Evolutionary conservation across 2,113 vertebrate species (phyloP).

Genomic region (Narcine bancroftii): DNA sequence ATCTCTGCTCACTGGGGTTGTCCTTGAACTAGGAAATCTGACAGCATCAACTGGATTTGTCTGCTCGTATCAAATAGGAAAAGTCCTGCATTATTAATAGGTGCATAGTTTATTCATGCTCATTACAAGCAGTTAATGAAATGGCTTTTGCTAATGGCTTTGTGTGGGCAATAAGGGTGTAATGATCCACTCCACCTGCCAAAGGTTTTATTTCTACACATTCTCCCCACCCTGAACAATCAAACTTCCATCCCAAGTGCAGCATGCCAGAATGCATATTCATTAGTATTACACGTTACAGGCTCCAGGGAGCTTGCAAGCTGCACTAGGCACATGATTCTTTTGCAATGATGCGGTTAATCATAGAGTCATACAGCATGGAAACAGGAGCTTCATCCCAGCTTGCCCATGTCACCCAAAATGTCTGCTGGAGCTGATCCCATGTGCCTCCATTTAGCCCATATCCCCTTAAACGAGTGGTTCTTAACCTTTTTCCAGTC

Average conservation of each 20-base stretch:
- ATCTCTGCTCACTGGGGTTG: conserved; percentile 40
- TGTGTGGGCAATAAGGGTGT: conserved; percentile 39
- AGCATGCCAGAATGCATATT: background rate
- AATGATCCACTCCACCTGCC: conserved; percentile 42
- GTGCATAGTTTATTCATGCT: conserved; percentile 43
- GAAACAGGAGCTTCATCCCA: too few relatives aligned
- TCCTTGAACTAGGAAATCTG: conserved; percentile 40
- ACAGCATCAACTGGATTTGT: conserved; percentile 40
- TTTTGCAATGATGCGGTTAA: background rate
- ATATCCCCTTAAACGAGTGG: too few relatives aligned
- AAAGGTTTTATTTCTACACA: conserved; percentile 40
- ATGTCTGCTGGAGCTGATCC: too few relatives aligned
- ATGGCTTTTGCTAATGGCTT: conserved; percentile 42
- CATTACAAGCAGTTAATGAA: conserved; percentile 49
- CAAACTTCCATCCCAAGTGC: conserved; percentile 11
- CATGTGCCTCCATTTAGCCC: too few relatives aligned
- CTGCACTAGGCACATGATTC: conserved; percentile 3
- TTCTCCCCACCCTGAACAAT: conserved; percentile 38
- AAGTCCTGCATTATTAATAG: conserved; percentile 50
- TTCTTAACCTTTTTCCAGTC: too few relatives aligned
- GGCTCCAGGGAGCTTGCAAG: background rate
- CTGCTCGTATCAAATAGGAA: conserved; percentile 42
- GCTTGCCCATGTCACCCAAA: too few relatives aligned
- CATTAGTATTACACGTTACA: rapidly evolving
- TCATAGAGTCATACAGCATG: too few relatives aligned